These are phyloP conservation scores for Gallinago undulata DNA, from an alignment of 2,113 vertebrate species.

Conservation along the genomic window DNA sequence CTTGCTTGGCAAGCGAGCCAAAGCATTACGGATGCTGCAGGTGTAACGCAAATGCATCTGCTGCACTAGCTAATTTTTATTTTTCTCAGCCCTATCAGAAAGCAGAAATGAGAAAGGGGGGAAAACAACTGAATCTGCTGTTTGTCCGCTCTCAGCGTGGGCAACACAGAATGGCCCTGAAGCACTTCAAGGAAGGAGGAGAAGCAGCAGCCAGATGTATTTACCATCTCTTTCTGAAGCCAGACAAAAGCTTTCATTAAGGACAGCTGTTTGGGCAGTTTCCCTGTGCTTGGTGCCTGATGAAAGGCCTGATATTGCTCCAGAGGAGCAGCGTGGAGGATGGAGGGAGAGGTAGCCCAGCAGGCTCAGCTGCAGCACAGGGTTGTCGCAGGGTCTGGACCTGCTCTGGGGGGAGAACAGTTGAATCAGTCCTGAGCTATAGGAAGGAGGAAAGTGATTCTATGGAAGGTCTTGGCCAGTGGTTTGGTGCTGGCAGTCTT, in stretches of 20 bases:
- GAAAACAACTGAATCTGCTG: not conserved
- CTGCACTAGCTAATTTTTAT: too few species aligned
- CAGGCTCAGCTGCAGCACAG: not conserved
- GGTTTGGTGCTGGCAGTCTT: rapidly evolving
- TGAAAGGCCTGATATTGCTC: not conserved
- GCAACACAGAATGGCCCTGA: not conserved
- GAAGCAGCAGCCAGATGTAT: not conserved
- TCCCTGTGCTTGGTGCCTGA: not conserved
- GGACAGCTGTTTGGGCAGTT: not conserved
- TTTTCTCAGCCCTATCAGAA: not conserved
- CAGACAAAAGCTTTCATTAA: not conserved
- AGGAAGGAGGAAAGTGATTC: not conserved
- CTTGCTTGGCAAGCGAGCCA: not conserved
- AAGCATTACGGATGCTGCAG: not conserved
- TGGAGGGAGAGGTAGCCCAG: not conserved
- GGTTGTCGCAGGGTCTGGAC: not conserved
- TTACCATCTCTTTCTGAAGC: not conserved
- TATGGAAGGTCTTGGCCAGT: not conserved
- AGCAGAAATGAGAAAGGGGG: not conserved
- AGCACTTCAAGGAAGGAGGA: not conserved
- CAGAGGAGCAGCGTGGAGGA: not conserved
- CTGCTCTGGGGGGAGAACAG: not conserved
- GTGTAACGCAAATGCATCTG: not conserved
- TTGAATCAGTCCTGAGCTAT: not conserved
- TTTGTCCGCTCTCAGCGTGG: not conserved